Base-by-base conservation (phyloP, 1,140 invertebrate genomes). In the Amyelois transitella region DNA sequence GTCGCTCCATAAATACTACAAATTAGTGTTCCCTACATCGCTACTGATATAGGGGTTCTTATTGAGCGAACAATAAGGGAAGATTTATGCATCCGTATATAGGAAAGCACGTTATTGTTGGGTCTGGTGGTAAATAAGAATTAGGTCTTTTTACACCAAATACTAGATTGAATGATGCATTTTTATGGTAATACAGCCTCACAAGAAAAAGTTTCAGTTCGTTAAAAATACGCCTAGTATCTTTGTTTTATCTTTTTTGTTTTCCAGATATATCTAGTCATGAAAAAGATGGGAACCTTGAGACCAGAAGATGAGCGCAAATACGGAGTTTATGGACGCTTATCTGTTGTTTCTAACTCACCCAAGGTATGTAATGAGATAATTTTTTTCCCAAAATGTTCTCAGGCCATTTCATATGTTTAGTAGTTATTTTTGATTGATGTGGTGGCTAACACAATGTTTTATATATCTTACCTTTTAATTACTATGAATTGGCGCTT, bases 271-370 rank as follows among this genome's bases (percentile, higher is more conserved):
- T 91, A 92, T 66, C 65, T 88, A 62, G 88, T 89, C 0, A 90
- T 91, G 89, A 91, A 90, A 60, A 87, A 87, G 70, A 90, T 91
- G 72, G 90, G 90, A 21, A 89, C 88, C 2, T 66, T 92, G 10
- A 77, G 89, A 53, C 79, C 88, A 2, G 83, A 89, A 43, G 91
- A 91, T 56, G 89, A 91, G 64, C 82, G 86, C 25, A 91, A 91
- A 69, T 92, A 91, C 60, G 89, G 89, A 14, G 69, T 89, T 14
- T 90, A 90, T 45, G 88, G 81, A 7, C 84, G 79, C 14, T 69
- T 86, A 6, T 79, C 82, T 21, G 69, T 77, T 38, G 69, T 83
- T 12, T 75, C 81, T 14, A 71, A 72, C 53, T 64, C 81, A 24
- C 69, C 78, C 45, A 86, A 86, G 77, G 83, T 85, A 58, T 32